phyloP scores from a whole-genome alignment of 2,113 vertebrate species.

The Regulus satrapa region DNA sequence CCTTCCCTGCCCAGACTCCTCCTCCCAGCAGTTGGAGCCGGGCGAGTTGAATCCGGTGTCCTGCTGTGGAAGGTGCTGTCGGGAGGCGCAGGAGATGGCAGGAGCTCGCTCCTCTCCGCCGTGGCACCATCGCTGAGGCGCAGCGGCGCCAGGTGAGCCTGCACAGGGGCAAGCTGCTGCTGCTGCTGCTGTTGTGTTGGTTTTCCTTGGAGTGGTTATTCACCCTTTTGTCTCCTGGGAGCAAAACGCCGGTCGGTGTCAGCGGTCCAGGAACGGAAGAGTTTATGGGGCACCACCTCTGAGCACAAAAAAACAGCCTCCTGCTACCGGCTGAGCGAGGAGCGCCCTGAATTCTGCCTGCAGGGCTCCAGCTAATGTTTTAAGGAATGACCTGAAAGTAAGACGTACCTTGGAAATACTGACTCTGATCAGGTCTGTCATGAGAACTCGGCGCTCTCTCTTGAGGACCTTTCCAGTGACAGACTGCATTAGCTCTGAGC shows the following conservation, averaged over 20 bases:
- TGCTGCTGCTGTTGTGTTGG: neutral
- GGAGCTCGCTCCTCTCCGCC: fast-evolving
- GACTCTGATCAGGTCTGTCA: neutral
- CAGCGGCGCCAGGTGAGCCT: neutral
- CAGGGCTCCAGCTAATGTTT: neutral
- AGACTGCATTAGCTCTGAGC: neutral
- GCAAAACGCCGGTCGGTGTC: neutral
- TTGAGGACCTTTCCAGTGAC: neutral
- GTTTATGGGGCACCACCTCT: neutral
- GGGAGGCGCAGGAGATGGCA: neutral
- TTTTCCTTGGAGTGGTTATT: neutral
- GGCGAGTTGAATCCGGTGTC: neutral
- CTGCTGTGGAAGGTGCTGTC: neutral
- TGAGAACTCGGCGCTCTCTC: fast-evolving
- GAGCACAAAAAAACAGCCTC: neutral
- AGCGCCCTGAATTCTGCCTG: neutral
- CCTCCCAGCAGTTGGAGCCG: neutral
- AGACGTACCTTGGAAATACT: neutral
- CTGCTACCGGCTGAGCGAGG: neutral
- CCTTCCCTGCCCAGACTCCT: neutral
- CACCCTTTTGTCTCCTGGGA: neutral
- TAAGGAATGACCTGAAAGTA: neutral
- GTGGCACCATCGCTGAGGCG: neutral
- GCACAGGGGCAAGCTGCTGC: neutral
- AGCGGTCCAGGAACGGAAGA: neutral